phyloP scores from a whole-genome alignment of 1,140 invertebrate species.

The Agrypnia vestita region DNA sequence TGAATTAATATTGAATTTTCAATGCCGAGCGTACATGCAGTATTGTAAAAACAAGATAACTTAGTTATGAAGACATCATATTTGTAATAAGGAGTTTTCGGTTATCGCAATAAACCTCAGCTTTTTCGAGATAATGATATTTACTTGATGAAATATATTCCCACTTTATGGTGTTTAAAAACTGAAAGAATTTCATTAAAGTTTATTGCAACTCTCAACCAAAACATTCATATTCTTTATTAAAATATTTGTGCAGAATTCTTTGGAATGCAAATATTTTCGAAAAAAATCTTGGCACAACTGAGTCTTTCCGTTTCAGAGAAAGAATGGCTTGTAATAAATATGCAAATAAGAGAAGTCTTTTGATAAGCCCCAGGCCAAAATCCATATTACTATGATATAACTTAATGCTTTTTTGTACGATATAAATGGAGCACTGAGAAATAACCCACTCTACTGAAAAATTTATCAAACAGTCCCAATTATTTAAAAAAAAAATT shows the following conservation, averaged over 20 bases:
- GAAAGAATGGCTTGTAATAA: conserved; percentile 18
- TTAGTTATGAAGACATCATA: no score
- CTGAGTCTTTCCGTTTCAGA: conserved; percentile 2
- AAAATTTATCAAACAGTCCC: no score
- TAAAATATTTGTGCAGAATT: conserved; percentile 19
- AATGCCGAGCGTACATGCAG: no score
- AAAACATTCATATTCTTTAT: conserved; percentile 21
- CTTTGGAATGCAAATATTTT: conserved; percentile 30
- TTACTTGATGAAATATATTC: background rate
- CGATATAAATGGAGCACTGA: background rate
- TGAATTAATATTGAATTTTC: no score
- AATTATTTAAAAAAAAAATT: no score
- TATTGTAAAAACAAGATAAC: no score
- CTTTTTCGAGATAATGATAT: no score
- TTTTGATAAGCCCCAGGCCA: conserved; percentile 19
- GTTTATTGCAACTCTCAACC: background rate
- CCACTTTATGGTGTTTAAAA: background rate
- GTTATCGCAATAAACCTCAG: no score
- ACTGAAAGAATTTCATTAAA: background rate
- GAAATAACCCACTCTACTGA: no score
- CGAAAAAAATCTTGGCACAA: conserved; percentile 36
- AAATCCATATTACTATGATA: conserved; percentile 4
- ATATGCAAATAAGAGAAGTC: conserved; percentile 24
- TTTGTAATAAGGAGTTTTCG: no score
- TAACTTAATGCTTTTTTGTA: background rate